Evolutionary conservation across 2,888 invertebrate species (phyloP).

Genomic region (Hylaea fasciaria): DNA sequence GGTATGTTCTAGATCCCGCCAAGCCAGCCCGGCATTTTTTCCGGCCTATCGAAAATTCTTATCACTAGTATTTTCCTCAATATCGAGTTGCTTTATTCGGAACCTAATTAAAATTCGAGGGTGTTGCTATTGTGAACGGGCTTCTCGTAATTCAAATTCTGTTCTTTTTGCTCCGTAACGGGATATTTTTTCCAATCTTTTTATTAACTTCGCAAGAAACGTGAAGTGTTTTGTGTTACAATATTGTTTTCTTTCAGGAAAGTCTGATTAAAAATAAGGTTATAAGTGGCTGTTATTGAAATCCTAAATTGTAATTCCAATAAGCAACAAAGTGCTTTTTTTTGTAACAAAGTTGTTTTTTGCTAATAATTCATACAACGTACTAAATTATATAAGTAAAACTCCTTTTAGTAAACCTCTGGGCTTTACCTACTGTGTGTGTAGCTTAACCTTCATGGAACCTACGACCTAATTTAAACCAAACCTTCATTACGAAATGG

Average conservation of each 20-base stretch:
- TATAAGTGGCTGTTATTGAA: not conserved
- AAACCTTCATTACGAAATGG: no score
- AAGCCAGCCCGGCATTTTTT: not conserved
- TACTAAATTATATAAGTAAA: no score
- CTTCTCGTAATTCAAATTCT: constrained; percentile 30
- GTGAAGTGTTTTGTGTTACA: constrained; percentile 8
- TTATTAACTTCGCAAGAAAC: constrained; percentile 20
- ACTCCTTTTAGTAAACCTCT: no score
- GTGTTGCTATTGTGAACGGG: constrained; percentile 26
- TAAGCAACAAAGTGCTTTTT: no score
- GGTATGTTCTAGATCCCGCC: not conserved
- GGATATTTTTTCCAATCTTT: constrained; percentile 28
- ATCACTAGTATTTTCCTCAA: constrained; percentile 6
- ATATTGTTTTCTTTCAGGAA: constrained; percentile 7
- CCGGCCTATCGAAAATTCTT: constrained; percentile 3
- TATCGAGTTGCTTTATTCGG: constrained; percentile 25
- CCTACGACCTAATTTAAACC: no score
- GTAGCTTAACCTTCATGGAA: no score
- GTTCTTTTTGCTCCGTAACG: constrained; percentile 19
- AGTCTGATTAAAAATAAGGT: constrained; percentile 20
- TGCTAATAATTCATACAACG: no score
- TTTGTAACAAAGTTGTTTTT: no score
- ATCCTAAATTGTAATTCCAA: not conserved
- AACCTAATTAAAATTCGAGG: constrained; percentile 32
- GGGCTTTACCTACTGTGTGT: no score